Percentiles rank a stretch among this genome's conserved stretches.
Conservation (phyloP, 2,797 vertebrate species). For the Uromys caudimaculatus region DNA sequence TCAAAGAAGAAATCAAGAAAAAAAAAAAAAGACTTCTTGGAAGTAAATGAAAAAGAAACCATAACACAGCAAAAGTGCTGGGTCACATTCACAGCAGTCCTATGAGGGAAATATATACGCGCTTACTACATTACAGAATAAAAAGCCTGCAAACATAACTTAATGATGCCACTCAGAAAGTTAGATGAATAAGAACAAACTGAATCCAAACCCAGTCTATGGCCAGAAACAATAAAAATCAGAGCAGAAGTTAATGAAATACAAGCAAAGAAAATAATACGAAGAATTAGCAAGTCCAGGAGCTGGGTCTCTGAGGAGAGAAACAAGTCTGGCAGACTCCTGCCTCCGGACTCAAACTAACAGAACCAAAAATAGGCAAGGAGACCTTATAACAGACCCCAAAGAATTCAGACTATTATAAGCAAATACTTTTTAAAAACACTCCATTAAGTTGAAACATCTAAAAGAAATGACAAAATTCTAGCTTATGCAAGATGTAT, state of each 20-base stretch:
- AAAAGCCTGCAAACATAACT: neutral
- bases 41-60: neutral
- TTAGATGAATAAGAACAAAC: neutral
- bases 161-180: neutral
- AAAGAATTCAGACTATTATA: neutral
- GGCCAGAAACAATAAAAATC: neutral
- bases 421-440: neutral
- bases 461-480: neutral
- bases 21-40: neutral
- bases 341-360: neutral
- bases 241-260: neutral
- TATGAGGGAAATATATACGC: neutral
- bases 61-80: neutral
- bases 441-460: neutral
- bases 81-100: neutral
- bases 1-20: neutral
- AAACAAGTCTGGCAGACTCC: neutral
- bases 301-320: neutral
- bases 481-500: neutral
- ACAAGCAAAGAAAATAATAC: neutral
- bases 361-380: neutral
- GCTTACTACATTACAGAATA: neutral
- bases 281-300: neutral
- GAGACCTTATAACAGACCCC: neutral
- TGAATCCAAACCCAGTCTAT: neutral